Base-by-base conservation (phyloP, 2,113 vertebrate species). In the Actenoides hombroni region DNA sequence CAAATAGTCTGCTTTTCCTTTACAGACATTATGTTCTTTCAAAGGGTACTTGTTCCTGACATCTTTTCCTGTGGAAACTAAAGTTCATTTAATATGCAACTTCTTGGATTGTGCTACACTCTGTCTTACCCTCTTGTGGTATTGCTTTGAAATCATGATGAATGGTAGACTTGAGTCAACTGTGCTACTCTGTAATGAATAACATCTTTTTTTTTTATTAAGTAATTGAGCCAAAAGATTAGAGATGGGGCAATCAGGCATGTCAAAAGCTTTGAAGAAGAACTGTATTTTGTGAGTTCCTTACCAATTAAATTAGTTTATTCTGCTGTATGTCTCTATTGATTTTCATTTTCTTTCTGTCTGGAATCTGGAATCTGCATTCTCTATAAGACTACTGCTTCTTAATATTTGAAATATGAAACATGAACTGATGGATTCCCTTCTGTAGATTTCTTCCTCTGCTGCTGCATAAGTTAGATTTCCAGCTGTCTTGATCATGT, bases 151-250 rank as follows among this genome's bases (percentile, higher is more conserved):
- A 97, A 87, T 96, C 63, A 73, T 77, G 69, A 91, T 93, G 79
- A 94, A 94, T 89, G 31, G 83, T 61, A 91, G 69, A 80, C 73
- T 76, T 68, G 89, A 93, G 95, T 77, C 68, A 92, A 77, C 71
- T 85, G 18, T 79, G 44, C 59, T 19, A 20, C 35, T 94, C 64
- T 79, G 89, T 93, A 97, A 95, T 51, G 24, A 88, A 83, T 42
- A 84, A 17, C 25, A 67, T 73, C 74, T 4, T 82, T 95, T 97
- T 83, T 95, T 97, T 60, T 56, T 93, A 37, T 80, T 75, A 95
- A 97, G 94, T 51, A 60, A 92, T 49, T 59, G 64, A 95, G 42
- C 26, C 53, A 90, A 82, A 95, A 74, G n/a, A 42, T 94, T 81
- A 49, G 81, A 94, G 42, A 82, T 67, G 40, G 40, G 24, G 23